Percentiles rank a stretch among this genome's conserved stretches.
phyloP scores from a whole-genome alignment of 1,140 invertebrate species.

The Cydia splendana region DNA sequence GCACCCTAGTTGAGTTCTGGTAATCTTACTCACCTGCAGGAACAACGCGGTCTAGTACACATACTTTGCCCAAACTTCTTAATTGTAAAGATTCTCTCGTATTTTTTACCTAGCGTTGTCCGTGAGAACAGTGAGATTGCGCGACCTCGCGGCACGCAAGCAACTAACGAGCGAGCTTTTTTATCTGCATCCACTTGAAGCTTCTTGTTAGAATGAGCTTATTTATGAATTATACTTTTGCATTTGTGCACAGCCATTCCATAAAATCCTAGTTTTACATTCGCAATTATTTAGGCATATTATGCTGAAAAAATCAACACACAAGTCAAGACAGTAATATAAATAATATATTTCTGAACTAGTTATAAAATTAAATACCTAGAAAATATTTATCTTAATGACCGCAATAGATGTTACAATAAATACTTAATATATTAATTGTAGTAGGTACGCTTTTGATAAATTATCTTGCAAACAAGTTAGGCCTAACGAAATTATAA shows the following conservation, averaged over 20 bases:
- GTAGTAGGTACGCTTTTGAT: no score
- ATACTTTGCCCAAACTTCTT: background rate
- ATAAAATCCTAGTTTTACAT: background rate
- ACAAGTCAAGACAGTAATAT: no score
- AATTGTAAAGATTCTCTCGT: conserved; percentile 10
- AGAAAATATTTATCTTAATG: no score
- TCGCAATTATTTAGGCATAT: background rate
- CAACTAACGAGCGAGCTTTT: conserved; percentile 33
- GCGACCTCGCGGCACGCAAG: conserved; percentile 32
- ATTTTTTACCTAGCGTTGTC: conserved; percentile 19
- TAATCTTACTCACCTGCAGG: no score
- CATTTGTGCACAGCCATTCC: background rate
- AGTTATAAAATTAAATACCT: no score
- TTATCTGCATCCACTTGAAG: conserved; percentile 25
- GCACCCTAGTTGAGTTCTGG: no score
- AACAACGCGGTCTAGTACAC: background rate
- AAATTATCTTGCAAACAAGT: no score
- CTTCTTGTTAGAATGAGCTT: conserved; percentile 6
- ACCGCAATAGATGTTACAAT: no score
- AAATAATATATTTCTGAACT: background rate
- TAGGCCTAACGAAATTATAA: no score
- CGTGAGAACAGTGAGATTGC: conserved; percentile 21
- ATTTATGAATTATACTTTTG: background rate
- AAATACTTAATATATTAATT: no score
- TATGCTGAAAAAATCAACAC: background rate